These are phyloP conservation scores for Athene cunicularia DNA, from an alignment of 2,113 vertebrate genomes.

Conservation along the genomic window DNA sequence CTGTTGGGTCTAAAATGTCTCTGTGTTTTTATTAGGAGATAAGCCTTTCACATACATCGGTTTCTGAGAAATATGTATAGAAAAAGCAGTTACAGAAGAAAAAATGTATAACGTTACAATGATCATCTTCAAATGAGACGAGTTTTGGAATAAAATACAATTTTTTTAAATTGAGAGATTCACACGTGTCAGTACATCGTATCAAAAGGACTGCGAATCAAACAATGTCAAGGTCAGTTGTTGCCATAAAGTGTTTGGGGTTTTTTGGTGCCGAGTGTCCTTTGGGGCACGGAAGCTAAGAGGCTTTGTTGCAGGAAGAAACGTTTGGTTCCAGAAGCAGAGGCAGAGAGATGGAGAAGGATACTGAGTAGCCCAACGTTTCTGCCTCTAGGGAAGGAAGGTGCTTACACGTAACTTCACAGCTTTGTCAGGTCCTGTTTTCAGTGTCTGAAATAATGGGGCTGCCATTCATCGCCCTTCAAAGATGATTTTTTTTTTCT, in stretches of 20 bases:
- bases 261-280: background rate
- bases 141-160: background rate
- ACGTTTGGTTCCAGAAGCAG: background rate
- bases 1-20: background rate
- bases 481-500: background rate
- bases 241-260: background rate
- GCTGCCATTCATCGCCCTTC: background rate
- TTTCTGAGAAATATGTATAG: background rate
- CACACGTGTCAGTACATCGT: background rate
- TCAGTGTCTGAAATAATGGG: background rate
- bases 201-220: background rate
- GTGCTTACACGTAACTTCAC: background rate
- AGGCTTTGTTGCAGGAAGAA: background rate
- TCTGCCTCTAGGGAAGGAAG: background rate
- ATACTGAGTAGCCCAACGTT: background rate
- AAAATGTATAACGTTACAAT: background rate
- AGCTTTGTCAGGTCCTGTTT: background rate
- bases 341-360: background rate
- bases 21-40: background rate
- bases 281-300: background rate
- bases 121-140: background rate
- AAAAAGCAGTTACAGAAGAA: background rate
- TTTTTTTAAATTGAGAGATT: background rate
- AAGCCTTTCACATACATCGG: background rate
- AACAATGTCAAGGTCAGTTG: fast-evolving